phyloP scores from a whole-genome alignment of 2,797 vertebrate genomes.

The Anguilla anguilla region DNA sequence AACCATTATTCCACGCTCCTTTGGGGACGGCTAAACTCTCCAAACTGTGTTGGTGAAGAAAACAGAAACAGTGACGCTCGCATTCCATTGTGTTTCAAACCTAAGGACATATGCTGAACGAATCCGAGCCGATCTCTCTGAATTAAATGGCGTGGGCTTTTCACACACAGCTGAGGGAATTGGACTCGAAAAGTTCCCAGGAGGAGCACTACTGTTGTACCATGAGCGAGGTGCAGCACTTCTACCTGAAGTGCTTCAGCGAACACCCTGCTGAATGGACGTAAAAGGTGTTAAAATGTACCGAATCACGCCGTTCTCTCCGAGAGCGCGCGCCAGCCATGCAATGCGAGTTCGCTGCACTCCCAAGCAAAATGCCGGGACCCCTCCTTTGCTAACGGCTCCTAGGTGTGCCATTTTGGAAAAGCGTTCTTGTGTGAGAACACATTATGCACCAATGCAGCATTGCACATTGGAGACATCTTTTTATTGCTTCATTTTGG shows the following conservation, averaged over 20 bases:
- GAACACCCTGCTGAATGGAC: neutral
- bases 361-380: neutral
- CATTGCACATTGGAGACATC: neutral
- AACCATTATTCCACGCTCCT: neutral
- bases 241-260: neutral
- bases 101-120: neutral
- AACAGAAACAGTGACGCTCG: neutral
- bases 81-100: neutral
- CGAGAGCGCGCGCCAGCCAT: neutral
- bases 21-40: neutral
- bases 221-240: neutral
- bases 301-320: neutral
- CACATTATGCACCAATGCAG: conserved; percentile 15
- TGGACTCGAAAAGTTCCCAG: neutral
- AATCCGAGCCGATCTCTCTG: neutral
- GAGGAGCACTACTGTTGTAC: neutral
- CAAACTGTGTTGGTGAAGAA: neutral
- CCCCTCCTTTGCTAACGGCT: neutral
- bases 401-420: conserved; percentile 15
- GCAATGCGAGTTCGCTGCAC: neutral
- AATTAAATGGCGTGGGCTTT: neutral
- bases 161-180: neutral
- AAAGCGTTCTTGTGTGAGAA: conserved; percentile 10
- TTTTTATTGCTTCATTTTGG: conserved; percentile 32
- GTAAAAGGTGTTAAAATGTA: neutral